These are phyloP conservation scores for Eulemur albifrons DNA, from an alignment of 2,797 vertebrate species.

Conservation along the genomic window DNA sequence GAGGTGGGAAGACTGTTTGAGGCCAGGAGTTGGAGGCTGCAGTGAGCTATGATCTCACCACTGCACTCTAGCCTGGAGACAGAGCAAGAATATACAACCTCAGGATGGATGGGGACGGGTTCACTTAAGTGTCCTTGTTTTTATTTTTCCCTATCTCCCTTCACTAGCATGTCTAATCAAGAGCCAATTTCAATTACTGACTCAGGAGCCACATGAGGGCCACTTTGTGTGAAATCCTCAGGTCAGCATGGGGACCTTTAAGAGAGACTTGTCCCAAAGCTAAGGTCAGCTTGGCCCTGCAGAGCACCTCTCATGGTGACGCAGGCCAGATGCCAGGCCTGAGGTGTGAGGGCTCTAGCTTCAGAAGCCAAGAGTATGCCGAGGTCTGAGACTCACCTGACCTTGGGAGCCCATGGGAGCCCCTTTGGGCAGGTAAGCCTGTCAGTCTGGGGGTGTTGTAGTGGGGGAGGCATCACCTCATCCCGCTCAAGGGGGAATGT, in stretches of 20 bases:
- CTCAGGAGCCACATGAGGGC: not conserved
- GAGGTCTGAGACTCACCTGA: constrained; percentile 88
- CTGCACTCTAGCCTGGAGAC: not conserved
- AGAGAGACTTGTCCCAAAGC: not conserved
- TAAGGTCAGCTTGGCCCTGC: not conserved
- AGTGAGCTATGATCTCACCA: not conserved
- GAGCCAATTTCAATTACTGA: not conserved
- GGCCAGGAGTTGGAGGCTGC: not conserved
- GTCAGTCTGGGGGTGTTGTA: constrained; percentile 93
- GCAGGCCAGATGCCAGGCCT: not conserved
- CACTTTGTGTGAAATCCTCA: not conserved
- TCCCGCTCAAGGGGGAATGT: constrained; percentile 95
- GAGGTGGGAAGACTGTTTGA: not conserved
- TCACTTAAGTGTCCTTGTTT: not conserved
- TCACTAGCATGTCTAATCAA: not conserved
- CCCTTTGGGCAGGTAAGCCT: constrained; percentile 96
- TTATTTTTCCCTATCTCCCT: not conserved
- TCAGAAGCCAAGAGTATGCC: not conserved
- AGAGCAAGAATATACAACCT: not conserved
- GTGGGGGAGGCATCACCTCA: constrained; percentile 95
- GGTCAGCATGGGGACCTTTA: not conserved
- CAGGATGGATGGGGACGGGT: not conserved
- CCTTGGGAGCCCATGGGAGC: constrained; percentile 98
- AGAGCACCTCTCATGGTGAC: not conserved
- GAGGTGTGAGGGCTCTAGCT: not conserved